Conservation (phyloP, 2,797 vertebrate species). For the Naso thynnoides region DNA sequence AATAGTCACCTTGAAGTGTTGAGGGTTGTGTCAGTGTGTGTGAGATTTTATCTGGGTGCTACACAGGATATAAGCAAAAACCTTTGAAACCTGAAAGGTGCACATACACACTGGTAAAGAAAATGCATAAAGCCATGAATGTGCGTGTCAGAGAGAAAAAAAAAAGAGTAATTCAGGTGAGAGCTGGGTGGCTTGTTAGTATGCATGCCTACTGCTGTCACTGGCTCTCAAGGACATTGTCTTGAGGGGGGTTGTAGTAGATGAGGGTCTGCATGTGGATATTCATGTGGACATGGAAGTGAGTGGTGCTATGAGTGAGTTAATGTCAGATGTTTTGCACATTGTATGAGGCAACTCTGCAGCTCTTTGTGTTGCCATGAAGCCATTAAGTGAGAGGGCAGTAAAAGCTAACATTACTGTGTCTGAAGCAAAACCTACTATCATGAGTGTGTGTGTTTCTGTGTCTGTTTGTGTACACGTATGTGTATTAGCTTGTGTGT, state of each 20-base stretch:
- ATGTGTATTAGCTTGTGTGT: slow-evolving; percentile 26
- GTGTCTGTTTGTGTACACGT: slow-evolving; percentile 15
- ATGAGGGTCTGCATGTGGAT: slow-evolving; percentile 48
- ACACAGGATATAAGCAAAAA: slow-evolving; percentile 20
- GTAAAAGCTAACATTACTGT: slow-evolving; percentile 56
- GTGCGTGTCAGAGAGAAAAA: slow-evolving; percentile 17
- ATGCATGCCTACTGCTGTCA: slow-evolving; percentile 65
- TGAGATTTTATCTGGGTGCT: slow-evolving; percentile 50
- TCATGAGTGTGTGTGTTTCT: slow-evolving; percentile 31
- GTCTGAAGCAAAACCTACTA: slow-evolving; percentile 47
- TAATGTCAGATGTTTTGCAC: slow-evolving; percentile 34
- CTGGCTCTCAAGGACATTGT: slow-evolving; percentile 64
- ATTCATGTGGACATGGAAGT: slow-evolving; percentile 34
- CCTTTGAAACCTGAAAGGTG: slow-evolving; percentile 21
- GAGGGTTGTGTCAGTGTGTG: slow-evolving; percentile 17
- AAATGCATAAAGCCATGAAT: slow-evolving; percentile 36
- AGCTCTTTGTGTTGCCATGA: slow-evolving; percentile 11
- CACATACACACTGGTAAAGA: slow-evolving; percentile 16
- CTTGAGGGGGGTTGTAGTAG: slow-evolving; percentile 33
- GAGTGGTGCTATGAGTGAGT: not conserved
- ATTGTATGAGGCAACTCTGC: slow-evolving; percentile 36
- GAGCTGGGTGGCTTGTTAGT: slow-evolving; percentile 62
- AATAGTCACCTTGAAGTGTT: slow-evolving; percentile 47
- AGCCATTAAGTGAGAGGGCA: slow-evolving; percentile 60
- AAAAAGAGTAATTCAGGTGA: slow-evolving; percentile 53